Evolutionary conservation across 2,797 vertebrate species (phyloP).

Genomic region (Scolopax bukidnonensis): DNA sequence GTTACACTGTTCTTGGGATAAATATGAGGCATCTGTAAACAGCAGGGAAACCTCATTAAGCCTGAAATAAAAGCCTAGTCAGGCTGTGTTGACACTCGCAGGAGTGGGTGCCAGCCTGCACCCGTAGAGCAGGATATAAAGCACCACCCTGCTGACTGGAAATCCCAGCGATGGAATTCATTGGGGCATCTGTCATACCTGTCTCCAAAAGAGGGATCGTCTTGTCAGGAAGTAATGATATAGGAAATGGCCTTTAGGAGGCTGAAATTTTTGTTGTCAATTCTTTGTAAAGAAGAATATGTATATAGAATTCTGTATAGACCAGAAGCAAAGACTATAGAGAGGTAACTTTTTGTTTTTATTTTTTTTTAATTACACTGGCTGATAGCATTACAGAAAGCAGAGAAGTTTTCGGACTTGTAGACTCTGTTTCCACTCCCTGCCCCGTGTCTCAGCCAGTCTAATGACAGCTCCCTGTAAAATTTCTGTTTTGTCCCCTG

Average conservation of each 20-base stretch:
- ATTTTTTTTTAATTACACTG: not conserved
- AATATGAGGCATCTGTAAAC: slow-evolving; percentile 5
- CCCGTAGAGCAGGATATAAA: not conserved
- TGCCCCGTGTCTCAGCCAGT: not conserved
- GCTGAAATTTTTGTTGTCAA: not conserved
- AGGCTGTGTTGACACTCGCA: fast-evolving
- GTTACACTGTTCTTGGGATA: not conserved
- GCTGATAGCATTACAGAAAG: not conserved
- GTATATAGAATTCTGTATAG: not conserved
- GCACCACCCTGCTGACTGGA: not conserved
- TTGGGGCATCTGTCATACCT: not conserved
- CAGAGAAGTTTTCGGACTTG: not conserved
- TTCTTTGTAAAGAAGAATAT: not conserved
- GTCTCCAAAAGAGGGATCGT: not conserved
- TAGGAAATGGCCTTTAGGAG: not conserved
- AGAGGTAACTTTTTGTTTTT: not conserved
- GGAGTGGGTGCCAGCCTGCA: not conserved
- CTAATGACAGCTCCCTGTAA: not conserved
- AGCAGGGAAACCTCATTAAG: not conserved
- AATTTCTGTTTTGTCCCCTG: not conserved
- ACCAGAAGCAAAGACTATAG: not conserved
- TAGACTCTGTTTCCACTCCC: not conserved
- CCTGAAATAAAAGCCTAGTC: not conserved
- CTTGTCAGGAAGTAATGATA: slow-evolving; percentile 32
- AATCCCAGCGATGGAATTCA: not conserved